Evolutionary conservation across 1,140 invertebrate species (phyloP), one percentile per base, ranked within the genome.

Genomic region (Conus ventricosus): DNA sequence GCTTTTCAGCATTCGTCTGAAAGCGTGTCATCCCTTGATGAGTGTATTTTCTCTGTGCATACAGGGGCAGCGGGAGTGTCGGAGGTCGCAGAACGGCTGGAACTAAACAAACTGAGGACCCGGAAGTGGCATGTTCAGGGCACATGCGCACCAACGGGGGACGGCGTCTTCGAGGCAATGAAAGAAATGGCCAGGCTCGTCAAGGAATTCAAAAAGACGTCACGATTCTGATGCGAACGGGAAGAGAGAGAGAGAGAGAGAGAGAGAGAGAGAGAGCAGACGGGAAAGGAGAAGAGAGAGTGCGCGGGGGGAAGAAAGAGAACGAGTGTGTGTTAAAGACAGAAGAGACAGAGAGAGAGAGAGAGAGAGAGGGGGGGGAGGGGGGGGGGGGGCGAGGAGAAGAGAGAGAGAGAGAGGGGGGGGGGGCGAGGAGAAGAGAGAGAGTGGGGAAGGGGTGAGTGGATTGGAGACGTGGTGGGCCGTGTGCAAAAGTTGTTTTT

Each of bases 121-220:
- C 82, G 90, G 71, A 91, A 93, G 87, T 95, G 94, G 94, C 88
- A 92, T 81, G 80, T 95, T 0, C 93, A 94, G 63, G 91, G 89
- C 10, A 88, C 92, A 55, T 92, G 91, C 87, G 94, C 94, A 55
- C 85, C 85, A 8, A 91, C 83, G 53, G 94, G 94, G 20, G 94
- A 94, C 5, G 94, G 94, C 15, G 67, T 95, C 15, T 93, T 90
- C 51, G 94, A 94, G 71, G 91, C 85, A 13, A 90, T 95, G 92
- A 78, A 92, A 15, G 89, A 92, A 78, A 85, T 95, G 67, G 86
- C 92, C 20, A 76, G 85, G 67, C 76, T 94, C 76, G 91, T 94
- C 11, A 94, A 94, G 87, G 90, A 92, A 25, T 88, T 85, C 63
- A 86, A 86, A 53, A 85, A 39, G 84, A 55, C 53, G 0, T 57